Evolutionary conservation across 1,140 invertebrate genomes (phyloP).

Genomic region (Oncopodura yosiiana): DNA sequence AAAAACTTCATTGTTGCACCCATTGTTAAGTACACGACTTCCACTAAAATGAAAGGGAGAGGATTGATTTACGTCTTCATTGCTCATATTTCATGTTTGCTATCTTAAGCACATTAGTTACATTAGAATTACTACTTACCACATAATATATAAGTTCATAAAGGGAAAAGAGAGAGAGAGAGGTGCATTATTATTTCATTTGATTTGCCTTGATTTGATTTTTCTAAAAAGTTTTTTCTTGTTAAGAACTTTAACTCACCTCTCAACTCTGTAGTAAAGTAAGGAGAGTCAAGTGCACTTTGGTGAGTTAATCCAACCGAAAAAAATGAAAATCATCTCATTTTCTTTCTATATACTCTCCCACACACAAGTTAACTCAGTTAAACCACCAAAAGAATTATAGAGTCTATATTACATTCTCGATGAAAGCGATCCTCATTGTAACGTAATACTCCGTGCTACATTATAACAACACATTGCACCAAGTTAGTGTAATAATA

Average conservation of each 20-base stretch:
- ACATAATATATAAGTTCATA: background rate
- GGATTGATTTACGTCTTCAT: too few species aligned
- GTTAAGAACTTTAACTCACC: background rate
- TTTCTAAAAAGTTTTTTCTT: background rate
- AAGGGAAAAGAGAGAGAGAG: background rate
- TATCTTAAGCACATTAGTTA: too few species aligned
- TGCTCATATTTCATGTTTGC: too few species aligned
- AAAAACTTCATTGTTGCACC: too few species aligned
- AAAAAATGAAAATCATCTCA: constrained; percentile 10
- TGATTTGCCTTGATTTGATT: constrained; percentile 1
- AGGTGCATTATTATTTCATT: background rate
- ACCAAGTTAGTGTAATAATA: too few species aligned
- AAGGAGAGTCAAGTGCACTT: background rate
- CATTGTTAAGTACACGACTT: too few species aligned
- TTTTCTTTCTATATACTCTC: background rate
- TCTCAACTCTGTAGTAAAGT: background rate
- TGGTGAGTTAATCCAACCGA: constrained; percentile 9
- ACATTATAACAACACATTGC: background rate
- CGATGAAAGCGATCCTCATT: constrained; percentile 14
- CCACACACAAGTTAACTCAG: too few species aligned
- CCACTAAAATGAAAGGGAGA: too few species aligned
- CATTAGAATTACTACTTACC: background rate
- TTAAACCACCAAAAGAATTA: background rate
- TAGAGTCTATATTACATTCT: constrained; percentile 14
- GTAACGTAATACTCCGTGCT: background rate